Base-by-base conservation (phyloP, 92 coral and sea anemone species). In the Diadumene lineata region DNA sequence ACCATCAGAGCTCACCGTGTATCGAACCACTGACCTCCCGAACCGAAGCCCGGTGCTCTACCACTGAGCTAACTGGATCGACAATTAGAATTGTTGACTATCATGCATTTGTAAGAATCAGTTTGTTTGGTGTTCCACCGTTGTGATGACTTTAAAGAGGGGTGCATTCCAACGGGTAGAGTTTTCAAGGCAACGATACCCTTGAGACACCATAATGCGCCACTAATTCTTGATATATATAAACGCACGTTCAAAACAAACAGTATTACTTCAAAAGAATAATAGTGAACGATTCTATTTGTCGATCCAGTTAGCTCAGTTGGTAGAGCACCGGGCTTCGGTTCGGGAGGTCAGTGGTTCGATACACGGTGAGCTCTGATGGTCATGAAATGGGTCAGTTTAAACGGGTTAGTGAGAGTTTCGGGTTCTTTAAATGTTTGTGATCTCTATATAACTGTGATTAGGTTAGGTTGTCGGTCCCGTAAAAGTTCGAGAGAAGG, bases 221-320 rank as follows among this genome's bases (percentile, higher is more conserved):
- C n/a, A n/a, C n/a, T n/a, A n/a, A n/a, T n/a, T n/a, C n/a, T n/a
- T n/a, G n/a, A n/a, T n/a, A n/a, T n/a, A n/a, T n/a, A n/a, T n/a
- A n/a, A n/a, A n/a, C n/a, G n/a, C n/a, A n/a, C n/a, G n/a, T n/a
- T n/a, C n/a, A n/a, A n/a, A n/a, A n/a, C n/a, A n/a, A n/a, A n/a
- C n/a, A n/a, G n/a, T n/a, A n/a, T n/a, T n/a, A n/a, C n/a, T n/a
- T n/a, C 48, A 62, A 62, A 62, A 28, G 27, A 38, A 28, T 22
- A 28, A 62, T 28, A 28, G 38, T 28, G n/a, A 28, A n/a, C 68
- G 7, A 0, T 22, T 1, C 7, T 29, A 62, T 22, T 62, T 29
- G 68, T 62, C 75, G 75, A n/a, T 58, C 75, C 34, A 70, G 75
- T 51, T 70, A 70, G 75, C 75, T 70, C 75, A 70, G 75, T 70